These are phyloP conservation scores for Kryptopterus vitreolus DNA, from an alignment of 2,797 vertebrate species.

Conservation along the genomic window DNA sequence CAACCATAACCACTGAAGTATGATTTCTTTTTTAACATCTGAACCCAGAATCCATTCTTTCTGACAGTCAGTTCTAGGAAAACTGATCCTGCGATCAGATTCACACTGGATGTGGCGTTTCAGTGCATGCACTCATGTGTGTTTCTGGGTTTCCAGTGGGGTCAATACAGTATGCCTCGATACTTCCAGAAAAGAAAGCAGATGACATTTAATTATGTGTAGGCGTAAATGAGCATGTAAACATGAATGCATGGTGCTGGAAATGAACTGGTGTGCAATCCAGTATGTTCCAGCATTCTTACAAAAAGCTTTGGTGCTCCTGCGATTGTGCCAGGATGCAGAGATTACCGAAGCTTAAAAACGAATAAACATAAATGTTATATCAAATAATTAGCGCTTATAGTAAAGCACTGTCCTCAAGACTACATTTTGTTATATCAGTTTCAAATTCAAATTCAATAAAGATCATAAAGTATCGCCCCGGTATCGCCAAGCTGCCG, in stretches of 20 bases:
- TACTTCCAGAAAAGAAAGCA: not conserved
- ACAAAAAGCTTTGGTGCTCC: not conserved
- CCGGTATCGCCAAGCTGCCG: too few species aligned
- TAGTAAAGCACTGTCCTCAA: not conserved
- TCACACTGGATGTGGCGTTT: not conserved
- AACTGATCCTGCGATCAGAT: not conserved
- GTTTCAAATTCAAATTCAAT: too few species aligned
- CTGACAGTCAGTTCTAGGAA: not conserved
- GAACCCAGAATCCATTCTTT: not conserved
- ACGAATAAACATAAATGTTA: not conserved
- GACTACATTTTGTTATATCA: not conserved
- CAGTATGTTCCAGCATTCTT: not conserved
- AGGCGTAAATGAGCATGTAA: not conserved
- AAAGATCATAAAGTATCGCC: conserved; percentile 9
- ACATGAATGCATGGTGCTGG: not conserved
- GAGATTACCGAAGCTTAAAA: not conserved
- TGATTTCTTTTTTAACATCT: not conserved
- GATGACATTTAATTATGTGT: not conserved
- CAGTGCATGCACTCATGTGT: not conserved
- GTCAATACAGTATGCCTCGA: not conserved
- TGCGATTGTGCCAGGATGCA: not conserved
- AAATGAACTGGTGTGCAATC: not conserved
- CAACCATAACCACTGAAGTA: not conserved
- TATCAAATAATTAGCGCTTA: not conserved
- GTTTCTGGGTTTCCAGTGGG: not conserved